These are phyloP conservation scores for Melanotaenia maccullochi DNA, from an alignment of 2,797 vertebrate species.

Conservation along the genomic window DNA sequence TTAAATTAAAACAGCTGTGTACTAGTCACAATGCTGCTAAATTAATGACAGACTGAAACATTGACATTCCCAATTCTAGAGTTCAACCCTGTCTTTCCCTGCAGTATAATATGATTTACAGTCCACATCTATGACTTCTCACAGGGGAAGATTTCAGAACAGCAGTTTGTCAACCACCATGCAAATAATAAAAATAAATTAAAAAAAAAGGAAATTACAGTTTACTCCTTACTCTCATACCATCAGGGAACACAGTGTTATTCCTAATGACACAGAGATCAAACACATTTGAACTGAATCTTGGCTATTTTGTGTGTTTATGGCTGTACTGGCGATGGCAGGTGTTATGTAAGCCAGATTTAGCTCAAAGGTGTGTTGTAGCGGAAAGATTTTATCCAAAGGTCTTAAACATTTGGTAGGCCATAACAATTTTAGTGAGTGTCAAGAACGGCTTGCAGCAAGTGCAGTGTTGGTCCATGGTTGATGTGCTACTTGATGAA, in stretches of 20 bases:
- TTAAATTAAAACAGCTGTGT: not conserved
- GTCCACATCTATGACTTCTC: not conserved
- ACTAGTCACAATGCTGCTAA: not conserved
- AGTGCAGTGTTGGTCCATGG: not conserved
- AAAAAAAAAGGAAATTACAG: not conserved
- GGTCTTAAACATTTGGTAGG: not conserved
- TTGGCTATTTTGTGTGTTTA: not conserved
- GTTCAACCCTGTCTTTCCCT: not conserved
- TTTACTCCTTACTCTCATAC: not conserved
- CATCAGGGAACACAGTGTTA: not conserved
- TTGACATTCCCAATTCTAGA: not conserved
- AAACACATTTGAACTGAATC: not conserved
- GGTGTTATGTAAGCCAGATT: not conserved
- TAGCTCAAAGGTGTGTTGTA: not conserved
- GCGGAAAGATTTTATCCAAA: not conserved
- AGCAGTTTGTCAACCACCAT: not conserved
- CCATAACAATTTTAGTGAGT: too few relatives aligned
- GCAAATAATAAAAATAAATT: not conserved
- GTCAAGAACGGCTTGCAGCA: not conserved
- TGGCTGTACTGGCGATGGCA: not conserved
- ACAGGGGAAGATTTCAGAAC: not conserved
- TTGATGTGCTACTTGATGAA: not conserved
- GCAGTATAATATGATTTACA: not conserved
- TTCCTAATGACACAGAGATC: not conserved
- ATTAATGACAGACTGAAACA: not conserved